Base-by-base conservation (phyloP, 2,888 invertebrate species). In the Agrochola litura region DNA sequence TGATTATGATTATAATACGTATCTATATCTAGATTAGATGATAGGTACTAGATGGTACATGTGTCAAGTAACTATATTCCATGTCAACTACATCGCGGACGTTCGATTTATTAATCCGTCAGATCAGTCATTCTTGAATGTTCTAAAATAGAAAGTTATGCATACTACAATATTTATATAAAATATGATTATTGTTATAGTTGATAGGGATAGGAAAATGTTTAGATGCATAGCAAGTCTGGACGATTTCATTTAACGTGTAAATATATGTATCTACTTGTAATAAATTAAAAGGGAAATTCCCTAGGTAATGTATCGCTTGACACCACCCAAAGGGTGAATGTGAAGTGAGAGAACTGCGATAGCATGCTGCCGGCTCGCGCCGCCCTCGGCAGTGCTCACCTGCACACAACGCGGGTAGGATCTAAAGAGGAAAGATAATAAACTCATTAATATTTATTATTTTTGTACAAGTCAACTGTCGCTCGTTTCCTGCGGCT, bases 391-490 rank as follows among this genome's bases (percentile, higher is more conserved):
- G 60, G n/a, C 70, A 49, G 65, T 46, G 49, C 79, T 67, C 56
- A 10, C 66, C 49, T 74, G 46, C 37, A 37, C 61, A 16, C 54
- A 25, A 67, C n/a, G 41, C 61, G 66, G 52, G 70, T 67, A 68
- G 67, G 76, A 77, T 72, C 82, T 72, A 69, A 76, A 77, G 71
- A 82, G 81, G 81, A 82, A 77, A 81, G 87, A 88, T 87, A 88
- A 89, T 88, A 86, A 89, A 89, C 71, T 81, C 82, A 86, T 85
- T 82, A 73, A 81, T 79, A 83, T 79, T 91, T 93, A 92, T 93
- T 93, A 93, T 93, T 93, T 93, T 92, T 92, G 87, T 93, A 94
- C 84, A 80, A 89, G 89, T 91, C 88, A 86, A 87, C 90, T 88
- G 81, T 86, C 89, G 88, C 79, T 89, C 89, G 69, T 87, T 89